A percentile compares a stretch with the other conserved stretches of the same genome.
Evolutionary conservation across 2,797 vertebrate genomes (phyloP).

Genomic region (Scomberomorus guttatus): DNA sequence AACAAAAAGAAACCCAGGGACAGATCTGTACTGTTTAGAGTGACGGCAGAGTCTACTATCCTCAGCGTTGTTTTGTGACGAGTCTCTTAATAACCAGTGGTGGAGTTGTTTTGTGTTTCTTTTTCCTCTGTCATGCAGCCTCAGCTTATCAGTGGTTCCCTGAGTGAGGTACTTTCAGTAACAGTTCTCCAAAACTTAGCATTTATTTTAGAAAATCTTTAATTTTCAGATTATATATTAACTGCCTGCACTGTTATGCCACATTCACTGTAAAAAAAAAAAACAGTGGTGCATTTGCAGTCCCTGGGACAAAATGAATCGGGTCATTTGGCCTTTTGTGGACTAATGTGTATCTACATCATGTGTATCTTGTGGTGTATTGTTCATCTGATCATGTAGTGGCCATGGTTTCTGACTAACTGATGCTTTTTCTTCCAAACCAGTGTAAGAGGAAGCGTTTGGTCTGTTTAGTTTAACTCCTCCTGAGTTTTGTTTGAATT

Average conservation of each 20-base stretch:
- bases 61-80: conserved; percentile 51
- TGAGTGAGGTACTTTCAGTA: conserved; percentile 5
- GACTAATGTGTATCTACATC: neutral
- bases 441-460: neutral
- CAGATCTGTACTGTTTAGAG: conserved; percentile 40
- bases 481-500: neutral
- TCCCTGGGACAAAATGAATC: neutral
- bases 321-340: neutral
- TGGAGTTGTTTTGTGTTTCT: conserved; percentile 64
- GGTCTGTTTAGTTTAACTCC: conserved; percentile 1
- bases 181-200: neutral
- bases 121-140: conserved; percentile 54
- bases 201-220: conserved; percentile 14
- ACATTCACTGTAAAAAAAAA: neutral
- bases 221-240: conserved; percentile 6
- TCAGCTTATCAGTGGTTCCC: conserved; percentile 36
- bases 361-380: neutral
- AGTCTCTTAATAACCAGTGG: conserved; percentile 66
- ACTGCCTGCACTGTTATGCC: neutral
- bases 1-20: conserved; percentile 18
- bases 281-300: neutral
- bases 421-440: conserved; percentile 2
- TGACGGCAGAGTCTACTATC: conserved; percentile 40
- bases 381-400: conserved; percentile 12
- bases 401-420: neutral